These are phyloP conservation scores for Liodrosophila aerea DNA, from an alignment of 2,888 invertebrate species.

Conservation along the genomic window DNA sequence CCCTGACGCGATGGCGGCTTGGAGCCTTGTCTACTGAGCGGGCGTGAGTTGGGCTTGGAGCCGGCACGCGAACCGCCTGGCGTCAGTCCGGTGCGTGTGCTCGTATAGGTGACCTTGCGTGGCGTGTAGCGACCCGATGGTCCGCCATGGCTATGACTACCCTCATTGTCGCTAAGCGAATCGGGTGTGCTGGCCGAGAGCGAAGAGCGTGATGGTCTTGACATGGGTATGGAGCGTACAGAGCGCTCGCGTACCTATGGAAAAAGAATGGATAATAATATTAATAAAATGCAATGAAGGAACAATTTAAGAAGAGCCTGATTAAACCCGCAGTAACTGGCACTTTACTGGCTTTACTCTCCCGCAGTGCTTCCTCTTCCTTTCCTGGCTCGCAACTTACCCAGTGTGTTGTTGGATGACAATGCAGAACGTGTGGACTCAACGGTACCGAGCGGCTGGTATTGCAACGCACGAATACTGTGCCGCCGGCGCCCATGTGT, in stretches of 20 bases:
- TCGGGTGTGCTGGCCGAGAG: constrained; percentile 94
- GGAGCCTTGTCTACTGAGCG: constrained; percentile 92
- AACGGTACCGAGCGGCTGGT: constrained; percentile 86
- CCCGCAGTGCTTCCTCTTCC: constrained; percentile 5
- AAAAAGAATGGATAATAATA: not conserved
- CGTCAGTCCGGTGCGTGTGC: constrained; percentile 86
- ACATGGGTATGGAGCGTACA: constrained; percentile 95
- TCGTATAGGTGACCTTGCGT: constrained; percentile 86
- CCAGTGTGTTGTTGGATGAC: constrained; percentile 88
- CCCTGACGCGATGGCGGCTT: constrained; percentile 97
- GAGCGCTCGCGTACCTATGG: constrained; percentile 95
- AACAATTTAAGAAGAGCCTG: not conserved
- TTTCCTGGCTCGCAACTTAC: constrained; percentile 76
- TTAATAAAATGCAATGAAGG: constrained; percentile 13
- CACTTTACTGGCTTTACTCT: constrained; percentile 4
- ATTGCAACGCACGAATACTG: constrained; percentile 86
- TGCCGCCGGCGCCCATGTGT: constrained; percentile 89
- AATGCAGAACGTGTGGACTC: constrained; percentile 86
- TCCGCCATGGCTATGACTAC: constrained; percentile 88
- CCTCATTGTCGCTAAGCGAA: constrained; percentile 93
- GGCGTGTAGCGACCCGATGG: constrained; percentile 85
- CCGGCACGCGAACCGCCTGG: constrained; percentile 89
- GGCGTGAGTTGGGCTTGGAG: constrained; percentile 92
- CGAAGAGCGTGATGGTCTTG: constrained; percentile 89
- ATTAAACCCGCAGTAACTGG: constrained; percentile 15